Conservation (phyloP, 1,140 invertebrate genomes). For the Batillaria attramentaria region DNA sequence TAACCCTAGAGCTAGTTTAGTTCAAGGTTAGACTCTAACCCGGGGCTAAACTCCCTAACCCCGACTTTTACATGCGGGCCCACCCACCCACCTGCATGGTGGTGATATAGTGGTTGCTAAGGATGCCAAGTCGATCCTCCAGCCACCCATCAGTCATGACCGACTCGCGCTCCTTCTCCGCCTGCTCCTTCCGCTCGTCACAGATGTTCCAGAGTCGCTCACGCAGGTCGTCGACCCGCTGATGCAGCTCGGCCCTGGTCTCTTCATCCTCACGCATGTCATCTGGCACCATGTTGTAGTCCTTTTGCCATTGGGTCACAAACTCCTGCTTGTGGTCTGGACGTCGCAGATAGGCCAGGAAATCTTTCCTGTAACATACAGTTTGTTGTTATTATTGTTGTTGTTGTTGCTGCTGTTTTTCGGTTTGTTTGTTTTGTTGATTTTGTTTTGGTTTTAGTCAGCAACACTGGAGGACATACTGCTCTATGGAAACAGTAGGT, state of each 20-base stretch:
- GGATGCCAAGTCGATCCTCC: constrained; percentile 69
- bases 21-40: too few relatives aligned
- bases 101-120: constrained; percentile 71
- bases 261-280: constrained; percentile 72
- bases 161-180: constrained; percentile 66
- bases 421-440: too few relatives aligned
- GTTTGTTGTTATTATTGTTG: too few relatives aligned
- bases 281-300: constrained; percentile 71
- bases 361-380: constrained; percentile 63
- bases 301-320: constrained; percentile 70
- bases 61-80: too few relatives aligned
- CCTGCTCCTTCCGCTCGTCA: constrained; percentile 70
- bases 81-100: constrained; percentile 64
- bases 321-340: constrained; percentile 71
- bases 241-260: constrained; percentile 69
- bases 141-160: constrained; percentile 71
- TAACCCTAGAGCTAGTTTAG: too few relatives aligned
- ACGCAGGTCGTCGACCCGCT: constrained; percentile 70
- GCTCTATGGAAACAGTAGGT: neutral
- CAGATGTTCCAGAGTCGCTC: constrained; percentile 71
- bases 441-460: too few relatives aligned
- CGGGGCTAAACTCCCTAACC: too few relatives aligned
- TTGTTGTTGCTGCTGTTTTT: too few relatives aligned
- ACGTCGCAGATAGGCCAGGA: constrained; percentile 61
- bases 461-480: too few relatives aligned